Evolutionary conservation across 2,113 vertebrate species (phyloP), one percentile per base, ranked within the genome.

Genomic region (Malurus elegans): DNA sequence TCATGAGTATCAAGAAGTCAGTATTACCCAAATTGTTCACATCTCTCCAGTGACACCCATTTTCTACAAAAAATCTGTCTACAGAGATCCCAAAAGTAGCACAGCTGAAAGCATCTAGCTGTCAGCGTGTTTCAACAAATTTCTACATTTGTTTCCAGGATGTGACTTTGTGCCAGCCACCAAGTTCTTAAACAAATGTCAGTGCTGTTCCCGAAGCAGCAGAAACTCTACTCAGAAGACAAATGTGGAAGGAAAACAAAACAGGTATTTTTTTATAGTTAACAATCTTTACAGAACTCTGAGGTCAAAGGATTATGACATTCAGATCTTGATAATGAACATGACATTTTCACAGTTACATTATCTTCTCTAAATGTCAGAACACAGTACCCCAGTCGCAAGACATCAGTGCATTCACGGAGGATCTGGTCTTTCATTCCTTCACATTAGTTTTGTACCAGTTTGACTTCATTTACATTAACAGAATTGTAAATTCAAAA

Each of bases 331-430:
- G 60, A 85, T 95, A 96, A 97, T 32, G 73, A 97, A 86, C 24
- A 34, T 57, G 90, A 88, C 93, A 95, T 97, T 97, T 97, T 95
- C 92, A 92, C 84, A 96, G 88, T 90, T 95, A 95, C 45, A 72
- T 73, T 95, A 62, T 92, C 64, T 66, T 95, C 92, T 80, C 89
- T 72, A 96, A 96, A 94, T 91, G 91, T 90, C 90, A 79, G 79
- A 93, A 93, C 48, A 84, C 76, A 93, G 28, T 32, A 74, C 64
- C 67, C 19, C 42, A 79, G 75, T 91, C 86, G 91, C 53, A 91
- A 79, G 45, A 79, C 23, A 83, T 88, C 76, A 67, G 65, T 36
- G 56, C 53, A 48, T 18, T 80, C 58, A n/a, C 28, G 29, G 36
- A 20, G 21, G 34, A 88, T 69, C 29, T 16, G 12, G 18, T 86